A percentile compares a stretch with the other conserved stretches of the same genome.
Evolutionary conservation across 2,113 vertebrate genomes (phyloP).

Genomic region (Miniopterus natalensis): DNA sequence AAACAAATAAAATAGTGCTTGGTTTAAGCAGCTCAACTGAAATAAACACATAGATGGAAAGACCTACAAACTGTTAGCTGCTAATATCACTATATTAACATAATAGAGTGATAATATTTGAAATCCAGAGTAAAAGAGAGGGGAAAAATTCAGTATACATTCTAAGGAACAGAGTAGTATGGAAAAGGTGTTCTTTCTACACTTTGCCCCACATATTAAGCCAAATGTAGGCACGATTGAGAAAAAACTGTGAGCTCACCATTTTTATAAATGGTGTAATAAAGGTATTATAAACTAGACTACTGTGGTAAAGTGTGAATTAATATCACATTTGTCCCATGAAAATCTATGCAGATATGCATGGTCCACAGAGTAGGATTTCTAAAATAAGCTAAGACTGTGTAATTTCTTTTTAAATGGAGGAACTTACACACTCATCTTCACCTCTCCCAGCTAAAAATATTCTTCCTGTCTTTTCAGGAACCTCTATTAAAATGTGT

Average conservation of each 20-base stretch:
- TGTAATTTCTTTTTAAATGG: not conserved
- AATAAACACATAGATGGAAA: not conserved
- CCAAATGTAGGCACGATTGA: not conserved
- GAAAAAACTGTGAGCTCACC: not conserved
- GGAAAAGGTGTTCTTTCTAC: not conserved
- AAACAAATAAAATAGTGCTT: not conserved
- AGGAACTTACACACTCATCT: not conserved
- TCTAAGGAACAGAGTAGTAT: not conserved
- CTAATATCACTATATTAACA: not conserved
- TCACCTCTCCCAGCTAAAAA: conserved; percentile 18
- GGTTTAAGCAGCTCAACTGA: not conserved
- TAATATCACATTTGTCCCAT: conserved; percentile 29
- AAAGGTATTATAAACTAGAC: not conserved
- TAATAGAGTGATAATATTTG: not conserved
- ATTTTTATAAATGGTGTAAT: not conserved
- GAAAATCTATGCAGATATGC: conserved; percentile 44
- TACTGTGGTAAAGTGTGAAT: not conserved
- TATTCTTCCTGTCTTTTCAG: not conserved
- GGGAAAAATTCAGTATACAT: not conserved
- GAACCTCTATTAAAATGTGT: conserved; percentile 35
- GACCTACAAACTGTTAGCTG: not conserved
- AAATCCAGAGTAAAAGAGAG: not conserved
- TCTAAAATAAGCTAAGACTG: conserved; percentile 37
- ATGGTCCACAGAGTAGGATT: not conserved
- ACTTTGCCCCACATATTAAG: not conserved